Conservation (phyloP, 1,140 invertebrate genomes). For the Samia ricini region DNA sequence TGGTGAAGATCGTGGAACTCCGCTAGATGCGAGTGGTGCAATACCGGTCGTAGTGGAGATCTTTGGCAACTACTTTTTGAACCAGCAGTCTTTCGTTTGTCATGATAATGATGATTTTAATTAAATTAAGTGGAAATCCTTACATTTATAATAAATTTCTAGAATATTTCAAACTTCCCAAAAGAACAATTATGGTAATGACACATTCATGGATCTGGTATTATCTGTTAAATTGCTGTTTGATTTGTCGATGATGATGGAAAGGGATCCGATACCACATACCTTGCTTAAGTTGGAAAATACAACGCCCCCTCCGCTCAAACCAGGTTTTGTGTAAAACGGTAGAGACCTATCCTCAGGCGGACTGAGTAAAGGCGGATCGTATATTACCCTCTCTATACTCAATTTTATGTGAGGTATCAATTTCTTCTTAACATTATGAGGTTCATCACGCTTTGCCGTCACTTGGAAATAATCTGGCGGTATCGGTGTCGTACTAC, state of each 20-base stretch:
- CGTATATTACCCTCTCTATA: slow-evolving; percentile 49
- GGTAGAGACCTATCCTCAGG: slow-evolving; percentile 36
- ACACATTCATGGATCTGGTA: not conserved
- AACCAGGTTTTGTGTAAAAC: slow-evolving; percentile 38
- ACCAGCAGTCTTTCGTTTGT: no score
- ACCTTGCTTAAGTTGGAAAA: slow-evolving; percentile 20
- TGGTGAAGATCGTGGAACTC: no score
- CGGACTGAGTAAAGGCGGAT: slow-evolving; percentile 51
- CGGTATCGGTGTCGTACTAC: slow-evolving; percentile 34
- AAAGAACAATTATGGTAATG: not conserved
- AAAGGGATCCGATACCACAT: not conserved
- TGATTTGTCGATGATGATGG: not conserved
- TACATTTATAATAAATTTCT: no score
- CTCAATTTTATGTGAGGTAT: slow-evolving; percentile 53
- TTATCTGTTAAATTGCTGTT: not conserved
- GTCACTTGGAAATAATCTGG: slow-evolving; percentile 22
- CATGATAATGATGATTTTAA: no score
- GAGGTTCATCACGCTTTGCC: slow-evolving; percentile 42
- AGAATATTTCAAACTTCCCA: no score
- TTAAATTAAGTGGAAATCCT: no score
- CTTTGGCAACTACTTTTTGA: no score
- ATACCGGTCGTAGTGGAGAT: no score
- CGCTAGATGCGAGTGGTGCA: no score
- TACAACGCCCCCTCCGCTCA: slow-evolving; percentile 29
- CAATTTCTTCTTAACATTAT: slow-evolving; percentile 63